These are phyloP conservation scores for Xenopus laevis DNA, from an alignment of 2,113 vertebrate species.

Conservation along the genomic window DNA sequence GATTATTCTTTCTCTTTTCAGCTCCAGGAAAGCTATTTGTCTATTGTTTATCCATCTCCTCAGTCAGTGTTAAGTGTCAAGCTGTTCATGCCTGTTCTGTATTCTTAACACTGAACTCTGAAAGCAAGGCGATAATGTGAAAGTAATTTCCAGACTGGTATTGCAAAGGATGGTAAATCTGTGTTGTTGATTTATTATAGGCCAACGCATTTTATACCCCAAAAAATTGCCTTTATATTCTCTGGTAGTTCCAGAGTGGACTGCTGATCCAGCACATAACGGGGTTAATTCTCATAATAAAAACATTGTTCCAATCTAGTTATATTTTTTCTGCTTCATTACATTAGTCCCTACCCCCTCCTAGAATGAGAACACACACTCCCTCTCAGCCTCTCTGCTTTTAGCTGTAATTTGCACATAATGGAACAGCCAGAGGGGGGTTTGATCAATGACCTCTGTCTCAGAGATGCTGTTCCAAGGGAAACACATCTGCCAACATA, in stretches of 20 bases:
- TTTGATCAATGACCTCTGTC: conserved; percentile 87
- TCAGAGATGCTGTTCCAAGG: conserved; percentile 77
- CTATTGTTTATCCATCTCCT: conserved; percentile 24
- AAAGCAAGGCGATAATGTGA: too few species aligned
- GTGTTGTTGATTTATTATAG: neutral
- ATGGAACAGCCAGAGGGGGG: conserved; percentile 81
- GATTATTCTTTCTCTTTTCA: conserved; percentile 31
- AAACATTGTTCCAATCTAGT: conserved; percentile 52
- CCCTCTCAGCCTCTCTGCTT: conserved; percentile 64
- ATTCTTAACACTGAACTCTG: neutral
- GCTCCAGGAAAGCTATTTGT: conserved; percentile 31
- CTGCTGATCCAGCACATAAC: conserved; percentile 37
- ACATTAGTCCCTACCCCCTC: conserved; percentile 50
- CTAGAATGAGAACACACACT: conserved; percentile 50
- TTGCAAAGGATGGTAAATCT: neutral
- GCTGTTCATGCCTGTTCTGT: conserved; percentile 15
- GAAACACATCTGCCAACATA: conserved; percentile 89
- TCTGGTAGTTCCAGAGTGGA: conserved; percentile 15
- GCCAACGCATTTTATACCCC: neutral
- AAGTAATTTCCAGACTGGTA: neutral
- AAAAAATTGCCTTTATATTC: neutral
- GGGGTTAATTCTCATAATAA: conserved; percentile 53
- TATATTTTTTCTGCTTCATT: conserved; percentile 56
- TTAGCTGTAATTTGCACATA: conserved; percentile 85
- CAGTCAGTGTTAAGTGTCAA: conserved; percentile 15